Percentiles rank a stretch among this genome's conserved stretches.
These are phyloP conservation scores for Allacma fusca DNA, from an alignment of 2,888 invertebrate genomes.

Conservation along the genomic window DNA sequence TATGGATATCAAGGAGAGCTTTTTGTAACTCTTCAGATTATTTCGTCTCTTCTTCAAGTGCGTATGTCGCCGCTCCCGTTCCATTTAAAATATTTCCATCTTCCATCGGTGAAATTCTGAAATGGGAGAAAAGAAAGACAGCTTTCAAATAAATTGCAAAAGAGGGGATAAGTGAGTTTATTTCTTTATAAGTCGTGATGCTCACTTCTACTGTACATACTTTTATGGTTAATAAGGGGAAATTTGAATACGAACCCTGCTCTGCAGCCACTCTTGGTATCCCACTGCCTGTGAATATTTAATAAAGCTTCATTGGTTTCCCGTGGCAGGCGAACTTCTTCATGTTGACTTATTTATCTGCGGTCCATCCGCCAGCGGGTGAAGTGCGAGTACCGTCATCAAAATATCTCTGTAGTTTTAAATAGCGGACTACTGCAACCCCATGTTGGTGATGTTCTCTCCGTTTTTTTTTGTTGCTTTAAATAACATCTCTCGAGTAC, in stretches of 20 bases:
- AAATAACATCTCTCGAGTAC: too few species aligned
- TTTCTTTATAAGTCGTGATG: background rate
- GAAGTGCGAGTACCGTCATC: background rate
- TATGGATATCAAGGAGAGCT: background rate
- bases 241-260: slow-evolving; percentile 25
- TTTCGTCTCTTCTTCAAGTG: background rate
- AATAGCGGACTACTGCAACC: too few species aligned
- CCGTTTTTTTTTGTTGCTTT: too few species aligned
- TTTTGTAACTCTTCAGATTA: background rate
- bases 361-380: background rate
- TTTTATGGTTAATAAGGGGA: slow-evolving; percentile 20
- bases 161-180: slow-evolving; percentile 10
- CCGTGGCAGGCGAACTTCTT: slow-evolving; percentile 9
- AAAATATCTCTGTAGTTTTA: background rate
- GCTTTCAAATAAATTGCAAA: slow-evolving; percentile 9
- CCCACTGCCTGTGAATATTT: slow-evolving; percentile 20
- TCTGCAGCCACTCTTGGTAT: background rate
- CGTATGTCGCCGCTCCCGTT: background rate
- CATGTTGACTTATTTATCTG: slow-evolving; percentile 26
- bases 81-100: background rate
- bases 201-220: background rate
- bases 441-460: too few species aligned
- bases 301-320: slow-evolving; percentile 11
- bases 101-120: background rate
- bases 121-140: slow-evolving; percentile 5